A percentile compares a stretch with the other conserved stretches of the same genome.
These are phyloP conservation scores for Heliconius sara DNA, from an alignment of 2,888 invertebrate genomes.

Conservation along the genomic window DNA sequence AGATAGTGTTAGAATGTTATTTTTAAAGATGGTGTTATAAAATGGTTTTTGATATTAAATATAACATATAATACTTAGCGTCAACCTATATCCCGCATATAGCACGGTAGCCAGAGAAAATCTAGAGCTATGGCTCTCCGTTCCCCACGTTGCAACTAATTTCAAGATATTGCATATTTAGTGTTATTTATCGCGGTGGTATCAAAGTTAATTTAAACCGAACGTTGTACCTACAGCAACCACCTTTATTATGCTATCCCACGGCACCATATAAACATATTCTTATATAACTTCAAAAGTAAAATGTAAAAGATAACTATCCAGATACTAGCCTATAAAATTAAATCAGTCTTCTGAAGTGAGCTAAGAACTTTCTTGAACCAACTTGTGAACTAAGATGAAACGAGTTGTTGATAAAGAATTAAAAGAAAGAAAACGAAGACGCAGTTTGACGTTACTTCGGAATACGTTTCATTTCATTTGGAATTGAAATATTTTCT, in stretches of 20 bases:
- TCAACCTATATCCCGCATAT: too few species aligned
- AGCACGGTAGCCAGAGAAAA: too few species aligned
- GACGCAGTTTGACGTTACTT: background rate
- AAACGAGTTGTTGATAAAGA: conserved; percentile 23
- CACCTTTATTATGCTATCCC: background rate
- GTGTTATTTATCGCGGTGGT: too few species aligned
- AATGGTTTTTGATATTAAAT: background rate
- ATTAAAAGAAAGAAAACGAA: conserved; percentile 14
- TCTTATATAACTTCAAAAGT: background rate
- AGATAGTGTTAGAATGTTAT: background rate
- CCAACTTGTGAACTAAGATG: conserved; percentile 23
- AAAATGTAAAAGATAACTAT: background rate
- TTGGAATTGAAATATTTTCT: conserved; percentile 13
- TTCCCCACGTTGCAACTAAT: too few species aligned
- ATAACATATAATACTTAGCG: background rate
- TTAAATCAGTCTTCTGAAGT: conserved; percentile 18
- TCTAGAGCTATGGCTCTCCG: too few species aligned
- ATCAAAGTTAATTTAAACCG: background rate
- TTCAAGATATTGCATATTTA: too few species aligned
- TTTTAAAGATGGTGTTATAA: background rate
- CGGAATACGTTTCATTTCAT: background rate
- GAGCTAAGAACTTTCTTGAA: conserved; percentile 1
- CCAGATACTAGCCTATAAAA: conserved; percentile 16
- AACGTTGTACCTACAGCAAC: too few species aligned
- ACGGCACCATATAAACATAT: background rate